A percentile compares a stretch with the other conserved stretches of the same genome.
These are phyloP conservation scores for Pteropus rufus DNA, from an alignment of 2,797 vertebrate genomes.

Conservation along the genomic window DNA sequence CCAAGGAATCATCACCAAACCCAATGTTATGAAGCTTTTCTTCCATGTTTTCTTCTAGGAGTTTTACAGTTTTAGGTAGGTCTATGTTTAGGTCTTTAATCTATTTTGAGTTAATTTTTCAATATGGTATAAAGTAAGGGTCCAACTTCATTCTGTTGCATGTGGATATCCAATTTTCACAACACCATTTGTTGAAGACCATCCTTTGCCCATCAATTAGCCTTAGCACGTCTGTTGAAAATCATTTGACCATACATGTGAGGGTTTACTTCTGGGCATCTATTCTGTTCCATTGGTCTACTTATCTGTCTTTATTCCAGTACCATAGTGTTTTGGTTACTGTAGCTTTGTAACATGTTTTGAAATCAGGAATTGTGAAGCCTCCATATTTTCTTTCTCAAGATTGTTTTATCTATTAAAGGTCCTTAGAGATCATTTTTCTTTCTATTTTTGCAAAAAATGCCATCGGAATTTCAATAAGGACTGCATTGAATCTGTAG, in stretches of 20 bases:
- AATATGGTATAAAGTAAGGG: background rate
- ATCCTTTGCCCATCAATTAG: background rate
- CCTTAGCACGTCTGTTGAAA: background rate
- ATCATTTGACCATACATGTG: background rate
- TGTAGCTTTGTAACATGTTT: background rate
- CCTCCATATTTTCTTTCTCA: background rate
- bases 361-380: background rate
- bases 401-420: background rate
- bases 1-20: background rate
- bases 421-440: constrained; percentile 19
- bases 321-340: background rate
- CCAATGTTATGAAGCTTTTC: background rate
- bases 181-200: background rate
- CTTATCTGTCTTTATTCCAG: background rate
- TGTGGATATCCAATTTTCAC: background rate
- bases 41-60: background rate
- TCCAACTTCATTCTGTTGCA: background rate
- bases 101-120: background rate
- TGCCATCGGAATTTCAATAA: background rate
- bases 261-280: background rate
- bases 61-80: background rate
- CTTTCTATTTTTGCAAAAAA: background rate
- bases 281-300: background rate
- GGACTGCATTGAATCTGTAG: background rate
- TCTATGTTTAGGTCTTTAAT: background rate